Conservation (phyloP, 2,113 vertebrate genomes). For the Dipodomys merriami region DNA sequence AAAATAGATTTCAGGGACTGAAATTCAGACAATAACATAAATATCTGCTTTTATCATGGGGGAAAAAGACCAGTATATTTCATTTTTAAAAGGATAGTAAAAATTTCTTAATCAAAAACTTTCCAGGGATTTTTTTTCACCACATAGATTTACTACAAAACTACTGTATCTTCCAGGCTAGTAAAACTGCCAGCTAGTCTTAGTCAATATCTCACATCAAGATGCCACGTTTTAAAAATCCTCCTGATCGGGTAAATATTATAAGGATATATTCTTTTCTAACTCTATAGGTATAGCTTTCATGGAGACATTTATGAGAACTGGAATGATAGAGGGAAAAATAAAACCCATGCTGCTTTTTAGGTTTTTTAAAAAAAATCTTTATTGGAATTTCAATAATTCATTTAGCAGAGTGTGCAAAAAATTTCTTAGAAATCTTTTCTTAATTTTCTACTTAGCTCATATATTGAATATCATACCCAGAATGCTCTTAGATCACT, state of each 20-base stretch:
- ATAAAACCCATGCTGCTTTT: slow-evolving; percentile 71
- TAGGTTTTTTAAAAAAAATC: slow-evolving; percentile 10
- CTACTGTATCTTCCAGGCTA: slow-evolving; percentile 31
- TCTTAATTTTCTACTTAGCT: slow-evolving; percentile 75
- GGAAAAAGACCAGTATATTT: slow-evolving; percentile 74
- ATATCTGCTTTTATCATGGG: slow-evolving; percentile 72
- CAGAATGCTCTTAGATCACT: slow-evolving; percentile 58
- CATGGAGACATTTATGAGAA: slow-evolving; percentile 69
- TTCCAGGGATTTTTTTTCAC: slow-evolving; percentile 61
- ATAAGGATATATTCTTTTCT: slow-evolving; percentile 61
- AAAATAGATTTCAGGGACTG: slow-evolving; percentile 73
- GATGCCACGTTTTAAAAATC: slow-evolving; percentile 35
- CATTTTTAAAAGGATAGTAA: slow-evolving; percentile 77
- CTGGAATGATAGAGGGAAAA: slow-evolving; percentile 67
- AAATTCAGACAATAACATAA: slow-evolving; percentile 69
- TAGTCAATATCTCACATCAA: slow-evolving; percentile 63
- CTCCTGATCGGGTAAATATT: slow-evolving; percentile 51
- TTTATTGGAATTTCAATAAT: slow-evolving; percentile 76
- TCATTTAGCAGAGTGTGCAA: slow-evolving; percentile 80
- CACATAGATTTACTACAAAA: slow-evolving; percentile 70
- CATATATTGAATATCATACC: slow-evolving; percentile 70
- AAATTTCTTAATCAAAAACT: slow-evolving; percentile 82
- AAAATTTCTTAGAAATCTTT: slow-evolving; percentile 74
- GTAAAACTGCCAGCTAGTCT: slow-evolving; percentile 63
- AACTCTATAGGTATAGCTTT: neutral